These are phyloP conservation scores for Crossaster papposus DNA, from an alignment of 53 echinoderm and acorn worm genomes.

Conservation along the genomic window DNA sequence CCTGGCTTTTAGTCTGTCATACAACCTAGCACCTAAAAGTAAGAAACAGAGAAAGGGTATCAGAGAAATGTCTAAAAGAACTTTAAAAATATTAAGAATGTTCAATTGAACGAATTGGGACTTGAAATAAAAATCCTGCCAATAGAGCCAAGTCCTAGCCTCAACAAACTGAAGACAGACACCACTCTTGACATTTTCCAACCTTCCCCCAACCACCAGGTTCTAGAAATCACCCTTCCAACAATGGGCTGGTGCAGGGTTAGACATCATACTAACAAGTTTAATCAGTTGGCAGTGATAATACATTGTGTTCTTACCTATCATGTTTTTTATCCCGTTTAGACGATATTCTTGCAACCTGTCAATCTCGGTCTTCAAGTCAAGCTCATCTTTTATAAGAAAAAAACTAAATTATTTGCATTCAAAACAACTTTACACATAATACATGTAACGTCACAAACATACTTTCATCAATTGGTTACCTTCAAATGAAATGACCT, in stretches of 20 bases:
- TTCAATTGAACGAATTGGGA: not conserved
- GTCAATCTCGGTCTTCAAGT: constrained; percentile 84
- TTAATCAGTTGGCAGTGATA: too few relatives aligned
- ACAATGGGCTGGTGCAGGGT: too few relatives aligned
- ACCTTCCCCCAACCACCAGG: not conserved
- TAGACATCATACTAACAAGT: too few relatives aligned
- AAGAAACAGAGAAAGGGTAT: not conserved
- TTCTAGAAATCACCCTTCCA: too few relatives aligned
- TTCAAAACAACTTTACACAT: too few relatives aligned
- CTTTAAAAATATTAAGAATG: not conserved
- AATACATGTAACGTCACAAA: too few relatives aligned
- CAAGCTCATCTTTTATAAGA: constrained; percentile 80
- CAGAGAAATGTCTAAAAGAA: not conserved
- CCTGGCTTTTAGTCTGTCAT: constrained; percentile 84
- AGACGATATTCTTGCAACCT: constrained; percentile 82
- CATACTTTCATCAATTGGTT: too few relatives aligned
- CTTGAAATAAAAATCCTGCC: not conserved
- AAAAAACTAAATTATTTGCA: too few relatives aligned
- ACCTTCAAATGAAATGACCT: not conserved
- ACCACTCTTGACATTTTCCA: not conserved
- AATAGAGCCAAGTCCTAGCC: not conserved
- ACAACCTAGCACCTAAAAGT: constrained; percentile 76
- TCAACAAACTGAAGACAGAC: not conserved
- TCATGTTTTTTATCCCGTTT: constrained; percentile 80
- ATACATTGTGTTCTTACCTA: constrained; percentile 59